Percentiles rank a stretch among this genome's conserved stretches.
phyloP scores from a whole-genome alignment of 2,888 invertebrate genomes.

The Drosophila trichaetosa region DNA sequence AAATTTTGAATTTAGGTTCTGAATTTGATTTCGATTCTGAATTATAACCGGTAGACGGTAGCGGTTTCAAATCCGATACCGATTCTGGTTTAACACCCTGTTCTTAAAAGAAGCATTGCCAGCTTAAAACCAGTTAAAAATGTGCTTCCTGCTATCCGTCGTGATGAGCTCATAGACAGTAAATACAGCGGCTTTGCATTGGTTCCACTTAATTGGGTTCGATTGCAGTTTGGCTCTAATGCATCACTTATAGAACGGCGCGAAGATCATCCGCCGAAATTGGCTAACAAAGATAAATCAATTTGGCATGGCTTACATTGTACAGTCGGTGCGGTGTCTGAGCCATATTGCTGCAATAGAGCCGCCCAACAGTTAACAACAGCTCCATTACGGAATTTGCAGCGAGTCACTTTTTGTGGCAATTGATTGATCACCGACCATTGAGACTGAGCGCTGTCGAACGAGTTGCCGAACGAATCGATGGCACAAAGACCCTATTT shows the following conservation, averaged over 20 bases:
- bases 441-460: constrained; percentile 19
- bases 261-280: constrained; percentile 30
- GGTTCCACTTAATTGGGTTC: constrained; percentile 25
- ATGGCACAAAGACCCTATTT: constrained; percentile 27
- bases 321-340: background rate
- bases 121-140: constrained; percentile 12
- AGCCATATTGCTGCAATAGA: constrained; percentile 32
- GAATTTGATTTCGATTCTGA: background rate
- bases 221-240: constrained; percentile 38
- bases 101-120: constrained; percentile 11
- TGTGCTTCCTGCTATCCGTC: constrained; percentile 49
- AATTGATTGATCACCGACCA: constrained; percentile 53
- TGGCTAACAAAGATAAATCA: constrained; percentile 40
- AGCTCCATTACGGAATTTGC: constrained; percentile 39
- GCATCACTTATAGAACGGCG: constrained; percentile 45
- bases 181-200: background rate
- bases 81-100: background rate
- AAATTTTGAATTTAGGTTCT: background rate
- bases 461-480: constrained; percentile 18
- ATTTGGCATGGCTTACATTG: constrained; percentile 23
- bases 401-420: constrained; percentile 15
- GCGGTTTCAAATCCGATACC: background rate
- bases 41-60: background rate
- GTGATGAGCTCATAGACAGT: constrained; percentile 34
- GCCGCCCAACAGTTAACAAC: constrained; percentile 25